phyloP scores from a whole-genome alignment of 2,113 vertebrate species.

The Oriolus oriolus region DNA sequence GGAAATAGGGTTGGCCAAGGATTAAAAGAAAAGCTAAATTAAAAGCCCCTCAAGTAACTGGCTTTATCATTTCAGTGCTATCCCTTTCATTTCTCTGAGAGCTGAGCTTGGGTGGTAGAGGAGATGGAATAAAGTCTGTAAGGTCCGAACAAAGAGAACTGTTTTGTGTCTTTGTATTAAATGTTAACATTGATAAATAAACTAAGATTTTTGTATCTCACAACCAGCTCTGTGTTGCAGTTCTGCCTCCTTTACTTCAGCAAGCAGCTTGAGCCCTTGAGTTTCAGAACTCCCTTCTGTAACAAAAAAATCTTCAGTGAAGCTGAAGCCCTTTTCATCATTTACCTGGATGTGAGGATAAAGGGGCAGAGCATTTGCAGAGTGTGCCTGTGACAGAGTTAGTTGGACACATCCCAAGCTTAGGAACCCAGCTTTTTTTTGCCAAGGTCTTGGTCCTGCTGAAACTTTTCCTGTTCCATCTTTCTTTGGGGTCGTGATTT shows the following conservation, averaged over 20 bases:
- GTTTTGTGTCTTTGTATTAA: conserved; percentile 68
- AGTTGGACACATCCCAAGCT: not conserved
- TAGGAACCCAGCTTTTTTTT: not conserved
- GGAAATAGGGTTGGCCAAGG: not conserved
- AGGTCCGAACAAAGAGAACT: not conserved
- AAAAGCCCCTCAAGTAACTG: not conserved
- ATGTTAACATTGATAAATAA: conserved; percentile 72
- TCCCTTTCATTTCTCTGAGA: not conserved
- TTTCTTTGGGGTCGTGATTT: fast-evolving
- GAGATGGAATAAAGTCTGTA: not conserved
- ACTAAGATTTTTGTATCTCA: conserved; percentile 74
- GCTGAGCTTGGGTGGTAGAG: conserved; percentile 6
- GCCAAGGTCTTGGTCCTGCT: not conserved
- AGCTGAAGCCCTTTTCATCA: not conserved
- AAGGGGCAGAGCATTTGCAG: not conserved
- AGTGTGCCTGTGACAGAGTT: not conserved
- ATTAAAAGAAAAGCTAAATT: not conserved
- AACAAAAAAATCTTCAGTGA: not conserved
- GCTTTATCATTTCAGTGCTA: not conserved
- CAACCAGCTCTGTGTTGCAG: not conserved
- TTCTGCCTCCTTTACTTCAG: conserved; percentile 26
- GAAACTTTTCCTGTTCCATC: not conserved
- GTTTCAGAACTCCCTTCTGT: not conserved
- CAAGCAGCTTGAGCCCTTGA: not conserved
- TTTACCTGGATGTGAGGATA: not conserved